Evolutionary conservation across 2,888 invertebrate species (phyloP).

Genomic region (Papilio demoleus): DNA sequence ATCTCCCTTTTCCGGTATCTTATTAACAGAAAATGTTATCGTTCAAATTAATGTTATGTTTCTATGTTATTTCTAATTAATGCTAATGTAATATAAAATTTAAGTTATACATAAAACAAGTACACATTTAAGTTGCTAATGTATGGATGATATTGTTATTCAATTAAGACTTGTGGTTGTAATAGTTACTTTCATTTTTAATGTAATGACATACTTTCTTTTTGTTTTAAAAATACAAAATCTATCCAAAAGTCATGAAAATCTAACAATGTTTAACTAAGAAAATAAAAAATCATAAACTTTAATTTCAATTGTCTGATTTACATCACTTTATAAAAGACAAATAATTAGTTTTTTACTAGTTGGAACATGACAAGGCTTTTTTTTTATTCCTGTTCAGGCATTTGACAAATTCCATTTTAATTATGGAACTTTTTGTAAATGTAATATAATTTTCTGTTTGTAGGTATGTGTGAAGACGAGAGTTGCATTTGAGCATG

Average conservation of each 20-base stretch:
- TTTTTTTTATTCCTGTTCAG: no score
- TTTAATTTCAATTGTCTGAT: no score
- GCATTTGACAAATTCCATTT: not conserved
- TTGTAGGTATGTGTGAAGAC: slow-evolving; percentile 60
- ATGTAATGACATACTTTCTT: no score
- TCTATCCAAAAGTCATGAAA: no score
- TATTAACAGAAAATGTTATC: not conserved
- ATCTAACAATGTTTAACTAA: no score
- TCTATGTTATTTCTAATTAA: not conserved
- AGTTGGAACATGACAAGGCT: no score
- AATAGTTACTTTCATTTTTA: no score
- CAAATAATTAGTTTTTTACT: no score
- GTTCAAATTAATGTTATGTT: not conserved
- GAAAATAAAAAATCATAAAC: no score
- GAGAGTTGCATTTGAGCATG: slow-evolving; percentile 76
- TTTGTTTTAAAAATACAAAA: no score
- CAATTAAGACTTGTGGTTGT: not conserved
- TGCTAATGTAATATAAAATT: not conserved
- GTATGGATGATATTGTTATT: not conserved
- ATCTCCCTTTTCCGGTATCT: not conserved
- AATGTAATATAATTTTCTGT: slow-evolving; percentile 36
- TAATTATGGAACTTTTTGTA: not conserved
- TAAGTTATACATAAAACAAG: not conserved
- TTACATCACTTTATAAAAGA: no score
- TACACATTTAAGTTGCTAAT: not conserved